Evolutionary conservation across 2,797 vertebrate genomes (phyloP).

Genomic region (Anolis apletophallus): DNA sequence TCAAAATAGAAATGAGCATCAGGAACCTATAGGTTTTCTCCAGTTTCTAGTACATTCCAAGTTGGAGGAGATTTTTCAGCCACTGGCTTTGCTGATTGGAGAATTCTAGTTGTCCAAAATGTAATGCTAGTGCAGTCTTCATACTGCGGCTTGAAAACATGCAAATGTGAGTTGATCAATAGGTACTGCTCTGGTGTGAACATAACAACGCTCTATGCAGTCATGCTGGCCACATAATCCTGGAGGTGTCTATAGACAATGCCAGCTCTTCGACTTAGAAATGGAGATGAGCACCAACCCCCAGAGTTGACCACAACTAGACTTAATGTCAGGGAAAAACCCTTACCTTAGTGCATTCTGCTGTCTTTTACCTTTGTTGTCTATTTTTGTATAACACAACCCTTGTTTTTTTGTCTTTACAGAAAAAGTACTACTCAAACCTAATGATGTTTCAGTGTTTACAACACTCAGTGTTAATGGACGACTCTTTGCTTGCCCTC

Average conservation of each 20-base stretch:
- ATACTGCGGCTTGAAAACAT: no score
- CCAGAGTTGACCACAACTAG: no score
- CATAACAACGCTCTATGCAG: no score
- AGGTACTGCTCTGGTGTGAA: no score
- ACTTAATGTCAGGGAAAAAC: no score
- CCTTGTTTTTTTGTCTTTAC: conserved; percentile 73
- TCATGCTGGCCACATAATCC: no score
- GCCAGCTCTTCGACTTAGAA: no score
- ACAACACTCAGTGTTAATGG: conserved; percentile 94
- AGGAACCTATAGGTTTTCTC: background rate
- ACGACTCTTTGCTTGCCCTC: conserved; percentile 91
- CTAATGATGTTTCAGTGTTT: conserved; percentile 94
- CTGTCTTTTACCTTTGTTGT: conserved; percentile 7
- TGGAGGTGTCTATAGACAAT: no score
- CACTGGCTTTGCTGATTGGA: background rate
- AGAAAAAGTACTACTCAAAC: conserved; percentile 95
- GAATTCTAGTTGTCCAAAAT: background rate
- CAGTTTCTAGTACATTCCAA: background rate
- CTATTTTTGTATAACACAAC: conserved; percentile 61
- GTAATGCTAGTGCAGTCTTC: background rate
- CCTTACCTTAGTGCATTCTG: background rate
- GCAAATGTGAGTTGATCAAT: no score
- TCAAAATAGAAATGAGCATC: background rate
- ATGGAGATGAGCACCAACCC: no score
- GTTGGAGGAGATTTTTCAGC: background rate